Base-by-base conservation (phyloP, 2,888 invertebrate genomes). In the Helleia helle region DNA sequence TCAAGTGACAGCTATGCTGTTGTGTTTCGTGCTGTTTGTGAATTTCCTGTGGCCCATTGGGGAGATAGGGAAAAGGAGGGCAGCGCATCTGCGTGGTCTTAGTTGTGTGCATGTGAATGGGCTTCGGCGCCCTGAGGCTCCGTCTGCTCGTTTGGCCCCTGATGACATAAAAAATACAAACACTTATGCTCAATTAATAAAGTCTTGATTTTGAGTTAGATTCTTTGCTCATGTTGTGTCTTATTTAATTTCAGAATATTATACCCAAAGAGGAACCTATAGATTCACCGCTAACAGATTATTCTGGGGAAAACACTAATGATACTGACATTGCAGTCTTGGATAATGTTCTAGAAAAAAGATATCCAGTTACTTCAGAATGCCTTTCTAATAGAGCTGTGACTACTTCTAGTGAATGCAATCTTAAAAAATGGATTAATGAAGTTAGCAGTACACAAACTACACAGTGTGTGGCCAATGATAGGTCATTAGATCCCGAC, bases 401-500 rank as follows among this genome's bases (percentile, higher is more conserved):
- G 4, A 47, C 58, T n/a, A n/a, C n/a, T n/a, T n/a, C n/a, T 1
- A 63, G 48, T 38, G 72, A 79, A 6, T 54, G 60, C 28, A 59
- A 51, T 44, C 59, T 71, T 8, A 83, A 75, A 42, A 84, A 72
- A 46, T 76, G 76, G 69, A 70, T 73, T 2, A 75, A 61, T 5
- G 84, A 84, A 76, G 84, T 84, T 0, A 83, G 71, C 41, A 83
- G 81, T 50, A 83, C 84, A 0, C 80, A 83, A 29, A 81, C 81
- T 1, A 76, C 74, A 44, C 55, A 81, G 4, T 73, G 75, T 43
- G 50, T 55, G 13, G 31, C 42, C 4, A 60, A 55, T 45, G 80
- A 80, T 1, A 81, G 73, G 51, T 50, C 38, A 3, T 63, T 61
- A 40, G 55, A 59, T n/a, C 46, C 53, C 1, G 64, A 67, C 38